These are phyloP conservation scores for Bactericera cockerelli DNA, from an alignment of 1,140 invertebrate genomes.

Conservation along the genomic window DNA sequence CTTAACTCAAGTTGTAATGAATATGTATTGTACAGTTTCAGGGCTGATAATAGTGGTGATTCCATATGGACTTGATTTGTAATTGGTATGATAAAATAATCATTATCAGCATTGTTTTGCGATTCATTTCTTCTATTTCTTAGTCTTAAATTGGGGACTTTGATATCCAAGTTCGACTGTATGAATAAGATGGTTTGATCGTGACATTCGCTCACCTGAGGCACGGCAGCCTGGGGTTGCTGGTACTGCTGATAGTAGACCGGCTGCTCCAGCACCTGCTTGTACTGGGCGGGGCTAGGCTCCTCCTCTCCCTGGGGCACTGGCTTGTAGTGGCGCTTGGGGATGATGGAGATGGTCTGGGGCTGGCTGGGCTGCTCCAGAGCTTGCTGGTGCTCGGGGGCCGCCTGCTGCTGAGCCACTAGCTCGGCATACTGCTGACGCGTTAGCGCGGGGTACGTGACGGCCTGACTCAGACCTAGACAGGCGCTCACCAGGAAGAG, in stretches of 20 bases:
- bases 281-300: background rate
- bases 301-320: background rate
- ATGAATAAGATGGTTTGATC: no score
- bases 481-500: background rate
- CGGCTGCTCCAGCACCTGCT: background rate
- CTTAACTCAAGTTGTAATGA: no score
- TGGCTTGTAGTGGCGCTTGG: background rate
- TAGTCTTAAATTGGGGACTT: no score
- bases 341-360: background rate
- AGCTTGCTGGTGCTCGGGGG: background rate
- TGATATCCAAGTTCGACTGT: no score
- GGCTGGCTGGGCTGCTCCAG: background rate
- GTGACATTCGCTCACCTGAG: no score
- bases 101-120: no score
- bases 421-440: background rate
- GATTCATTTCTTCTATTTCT: no score
- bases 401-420: background rate
- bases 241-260: constrained; percentile 2
- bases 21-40: no score
- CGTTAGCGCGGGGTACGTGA: background rate
- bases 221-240: background rate
- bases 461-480: constrained; percentile 3
- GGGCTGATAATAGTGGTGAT: no score
- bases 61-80: no score
- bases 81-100: no score